phyloP scores from a whole-genome alignment of 2,888 invertebrate genomes.

The Nemotelus pantherinus region DNA sequence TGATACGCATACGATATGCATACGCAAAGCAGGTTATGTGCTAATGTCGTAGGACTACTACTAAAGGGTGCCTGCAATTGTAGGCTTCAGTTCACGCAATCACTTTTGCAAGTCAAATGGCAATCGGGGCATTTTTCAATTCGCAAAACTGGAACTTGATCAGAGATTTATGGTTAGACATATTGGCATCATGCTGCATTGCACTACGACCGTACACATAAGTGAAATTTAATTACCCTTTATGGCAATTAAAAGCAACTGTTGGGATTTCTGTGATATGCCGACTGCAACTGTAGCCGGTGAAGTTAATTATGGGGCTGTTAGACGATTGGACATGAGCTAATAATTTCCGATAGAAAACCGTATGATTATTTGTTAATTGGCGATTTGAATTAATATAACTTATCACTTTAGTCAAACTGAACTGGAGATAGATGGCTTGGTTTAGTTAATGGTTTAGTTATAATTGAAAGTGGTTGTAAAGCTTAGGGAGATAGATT shows the following conservation, averaged over 20 bases:
- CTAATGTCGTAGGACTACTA: not conserved
- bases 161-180: slow-evolving; percentile 38
- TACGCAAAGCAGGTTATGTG: slow-evolving; percentile 4
- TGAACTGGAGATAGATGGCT: not conserved
- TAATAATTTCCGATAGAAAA: slow-evolving; percentile 15
- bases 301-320: slow-evolving; percentile 17
- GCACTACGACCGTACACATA: not conserved
- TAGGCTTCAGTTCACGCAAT: slow-evolving; percentile 19
- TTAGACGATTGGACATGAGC: slow-evolving; percentile 20
- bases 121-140: not conserved
- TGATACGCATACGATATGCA: not conserved
- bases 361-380: too few species aligned
- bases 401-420: not conserved
- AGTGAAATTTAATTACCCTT: slow-evolving; percentile 41
- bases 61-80: slow-evolving; percentile 17
- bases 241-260: slow-evolving; percentile 35
- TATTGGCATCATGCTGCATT: not conserved
- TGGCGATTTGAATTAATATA: not conserved
- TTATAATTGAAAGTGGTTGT: too few species aligned
- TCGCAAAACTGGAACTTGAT: slow-evolving; percentile 25
- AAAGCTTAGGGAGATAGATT: too few species aligned
- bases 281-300: not conserved
- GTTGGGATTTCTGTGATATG: slow-evolving; percentile 28
- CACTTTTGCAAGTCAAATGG: slow-evolving; percentile 11
- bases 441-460: too few species aligned